These are phyloP conservation scores for Hippolais icterina DNA, from an alignment of 2,113 vertebrate genomes.

Conservation along the genomic window DNA sequence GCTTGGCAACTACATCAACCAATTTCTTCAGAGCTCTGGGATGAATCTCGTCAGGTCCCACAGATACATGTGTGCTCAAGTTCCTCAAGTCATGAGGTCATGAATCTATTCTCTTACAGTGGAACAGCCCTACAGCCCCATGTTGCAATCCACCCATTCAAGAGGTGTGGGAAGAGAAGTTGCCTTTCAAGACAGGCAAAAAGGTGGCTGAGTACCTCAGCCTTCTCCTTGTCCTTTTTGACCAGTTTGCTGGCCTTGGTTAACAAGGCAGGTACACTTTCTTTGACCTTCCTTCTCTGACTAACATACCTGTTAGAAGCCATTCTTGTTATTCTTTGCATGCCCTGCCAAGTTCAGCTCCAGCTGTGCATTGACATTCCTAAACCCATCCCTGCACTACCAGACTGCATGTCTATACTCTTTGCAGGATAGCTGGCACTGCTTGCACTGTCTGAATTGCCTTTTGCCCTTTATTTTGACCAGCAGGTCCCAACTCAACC, in stretches of 20 bases:
- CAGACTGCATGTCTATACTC: neutral
- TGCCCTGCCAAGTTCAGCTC: neutral
- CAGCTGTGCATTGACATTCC: neutral
- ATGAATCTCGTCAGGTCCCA: neutral
- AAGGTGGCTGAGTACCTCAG: neutral
- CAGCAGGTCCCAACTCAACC: neutral
- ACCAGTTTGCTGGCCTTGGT: neutral
- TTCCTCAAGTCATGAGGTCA: neutral
- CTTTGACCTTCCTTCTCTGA: neutral
- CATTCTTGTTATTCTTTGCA: neutral
- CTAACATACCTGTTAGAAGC: neutral
- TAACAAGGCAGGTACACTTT: neutral
- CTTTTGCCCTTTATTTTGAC: neutral
- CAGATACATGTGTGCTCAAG: neutral
- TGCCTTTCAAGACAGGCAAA: neutral
- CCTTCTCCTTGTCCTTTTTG: neutral
- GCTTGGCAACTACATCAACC: neutral
- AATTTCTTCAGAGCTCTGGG: neutral
- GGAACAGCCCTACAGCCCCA: neutral
- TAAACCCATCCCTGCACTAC: neutral
- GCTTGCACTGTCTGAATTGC: neutral
- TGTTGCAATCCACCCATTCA: neutral
- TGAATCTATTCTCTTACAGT: neutral
- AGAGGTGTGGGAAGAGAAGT: neutral
- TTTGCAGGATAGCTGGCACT: neutral